Conservation (phyloP, 2,797 vertebrate genomes). For the Streptopelia turtur region DNA sequence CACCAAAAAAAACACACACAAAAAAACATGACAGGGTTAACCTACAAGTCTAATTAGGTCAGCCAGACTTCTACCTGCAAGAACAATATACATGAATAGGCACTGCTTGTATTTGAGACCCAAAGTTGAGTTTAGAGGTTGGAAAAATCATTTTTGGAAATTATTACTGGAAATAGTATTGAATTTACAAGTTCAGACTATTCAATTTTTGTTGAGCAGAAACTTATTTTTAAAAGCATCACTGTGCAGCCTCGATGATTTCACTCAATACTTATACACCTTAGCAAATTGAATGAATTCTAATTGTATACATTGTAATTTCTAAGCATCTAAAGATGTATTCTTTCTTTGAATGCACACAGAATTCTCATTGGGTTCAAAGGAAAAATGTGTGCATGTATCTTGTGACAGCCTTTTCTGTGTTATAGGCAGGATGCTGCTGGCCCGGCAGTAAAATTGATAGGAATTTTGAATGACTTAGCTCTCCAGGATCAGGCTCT, state of each 20-base stretch:
- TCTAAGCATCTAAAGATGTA: background rate
- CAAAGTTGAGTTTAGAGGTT: background rate
- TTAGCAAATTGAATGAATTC: background rate
- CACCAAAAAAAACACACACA: background rate
- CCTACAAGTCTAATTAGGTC: background rate
- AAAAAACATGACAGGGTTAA: background rate
- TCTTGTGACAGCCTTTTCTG: background rate
- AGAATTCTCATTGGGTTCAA: background rate
- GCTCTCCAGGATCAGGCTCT: background rate
- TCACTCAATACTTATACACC: background rate
- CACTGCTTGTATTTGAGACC: background rate
- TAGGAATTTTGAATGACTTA: conserved; percentile 17
- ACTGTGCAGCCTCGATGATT: background rate
- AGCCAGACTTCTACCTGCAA: background rate
- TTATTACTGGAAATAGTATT: background rate
- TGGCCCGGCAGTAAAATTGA: background rate
- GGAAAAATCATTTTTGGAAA: background rate
- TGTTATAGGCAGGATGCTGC: background rate
- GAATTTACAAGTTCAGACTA: background rate
- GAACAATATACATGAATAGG: background rate
- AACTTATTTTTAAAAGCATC: background rate
- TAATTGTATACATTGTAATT: background rate
- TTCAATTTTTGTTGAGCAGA: background rate
- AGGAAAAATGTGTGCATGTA: background rate
- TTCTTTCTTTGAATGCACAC: background rate